Conservation (phyloP, 2,888 invertebrate genomes). For the Neoitamus cyanurus region DNA sequence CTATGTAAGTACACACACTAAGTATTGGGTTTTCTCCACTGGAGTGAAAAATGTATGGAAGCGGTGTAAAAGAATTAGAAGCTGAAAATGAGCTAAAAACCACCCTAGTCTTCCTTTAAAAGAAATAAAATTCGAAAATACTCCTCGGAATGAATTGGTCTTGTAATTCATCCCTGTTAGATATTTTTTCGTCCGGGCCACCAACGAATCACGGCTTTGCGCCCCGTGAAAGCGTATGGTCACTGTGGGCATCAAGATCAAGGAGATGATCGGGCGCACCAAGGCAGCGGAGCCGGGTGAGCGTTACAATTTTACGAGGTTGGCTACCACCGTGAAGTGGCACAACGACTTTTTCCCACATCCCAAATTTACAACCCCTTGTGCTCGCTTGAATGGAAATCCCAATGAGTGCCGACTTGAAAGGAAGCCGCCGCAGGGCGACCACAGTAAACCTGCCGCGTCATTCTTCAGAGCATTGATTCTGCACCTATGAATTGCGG, state of each 20-base stretch:
- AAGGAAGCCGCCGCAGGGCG: not conserved
- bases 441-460: not conserved
- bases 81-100: too few species aligned
- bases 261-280: not conserved
- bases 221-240: not conserved
- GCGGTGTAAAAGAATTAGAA: too few species aligned
- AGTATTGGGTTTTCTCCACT: too few species aligned
- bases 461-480: conserved; percentile 14
- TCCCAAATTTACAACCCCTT: conserved; percentile 43
- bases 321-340: not conserved
- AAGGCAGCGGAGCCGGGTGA: not conserved
- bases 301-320: conserved; percentile 18
- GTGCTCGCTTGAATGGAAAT: conserved; percentile 18
- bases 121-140: not conserved
- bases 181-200: not conserved
- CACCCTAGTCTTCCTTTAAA: too few species aligned
- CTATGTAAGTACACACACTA: too few species aligned
- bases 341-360: not conserved
- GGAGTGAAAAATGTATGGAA: too few species aligned
- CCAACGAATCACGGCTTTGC: not conserved
- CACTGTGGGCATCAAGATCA: not conserved
- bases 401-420: not conserved
- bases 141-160: not conserved
- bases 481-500: conserved; percentile 10
- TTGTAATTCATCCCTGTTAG: not conserved